Percentiles rank a stretch among this genome's conserved stretches.
Evolutionary conservation across 2,888 invertebrate species (phyloP).

Genomic region (Leptinotarsa juncta): DNA sequence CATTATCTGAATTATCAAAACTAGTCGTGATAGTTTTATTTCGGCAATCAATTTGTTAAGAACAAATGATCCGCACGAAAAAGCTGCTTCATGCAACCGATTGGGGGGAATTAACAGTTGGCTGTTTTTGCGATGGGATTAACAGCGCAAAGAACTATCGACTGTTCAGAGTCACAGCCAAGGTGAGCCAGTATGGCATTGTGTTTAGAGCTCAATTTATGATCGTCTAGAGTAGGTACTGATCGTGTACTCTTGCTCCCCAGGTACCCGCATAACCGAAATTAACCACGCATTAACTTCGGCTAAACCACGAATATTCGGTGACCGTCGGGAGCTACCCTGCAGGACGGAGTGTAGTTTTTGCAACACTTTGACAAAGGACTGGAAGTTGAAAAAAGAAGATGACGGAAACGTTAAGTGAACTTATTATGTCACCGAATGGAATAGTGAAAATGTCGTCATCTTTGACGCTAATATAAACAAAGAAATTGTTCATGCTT

Average conservation of each 20-base stretch:
- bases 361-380: background rate
- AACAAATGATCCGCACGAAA: too few relatives aligned
- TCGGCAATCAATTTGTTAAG: too few relatives aligned
- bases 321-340: constrained; percentile 1
- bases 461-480: background rate
- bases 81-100: background rate
- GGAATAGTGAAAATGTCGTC: background rate
- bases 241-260: constrained; percentile 42
- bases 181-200: constrained; percentile 54
- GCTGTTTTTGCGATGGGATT: constrained; percentile 16
- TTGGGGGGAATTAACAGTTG: constrained; percentile 26
- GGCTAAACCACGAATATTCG: constrained; percentile 36
- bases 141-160: constrained; percentile 46
- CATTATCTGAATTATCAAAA: too few relatives aligned
- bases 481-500: too few relatives aligned
- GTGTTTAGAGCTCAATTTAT: constrained; percentile 54
- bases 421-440: background rate
- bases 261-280: constrained; percentile 44
- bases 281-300: constrained; percentile 32
- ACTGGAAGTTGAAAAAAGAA: background rate
- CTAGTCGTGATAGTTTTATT: too few relatives aligned
- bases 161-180: constrained; percentile 48
- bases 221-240: constrained; percentile 51
- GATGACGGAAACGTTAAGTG: background rate
- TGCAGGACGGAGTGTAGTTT: constrained; percentile 34